Evolutionary conservation across 2,113 vertebrate genomes (phyloP).

Genomic region (Ophthalmolycus amberensis): DNA sequence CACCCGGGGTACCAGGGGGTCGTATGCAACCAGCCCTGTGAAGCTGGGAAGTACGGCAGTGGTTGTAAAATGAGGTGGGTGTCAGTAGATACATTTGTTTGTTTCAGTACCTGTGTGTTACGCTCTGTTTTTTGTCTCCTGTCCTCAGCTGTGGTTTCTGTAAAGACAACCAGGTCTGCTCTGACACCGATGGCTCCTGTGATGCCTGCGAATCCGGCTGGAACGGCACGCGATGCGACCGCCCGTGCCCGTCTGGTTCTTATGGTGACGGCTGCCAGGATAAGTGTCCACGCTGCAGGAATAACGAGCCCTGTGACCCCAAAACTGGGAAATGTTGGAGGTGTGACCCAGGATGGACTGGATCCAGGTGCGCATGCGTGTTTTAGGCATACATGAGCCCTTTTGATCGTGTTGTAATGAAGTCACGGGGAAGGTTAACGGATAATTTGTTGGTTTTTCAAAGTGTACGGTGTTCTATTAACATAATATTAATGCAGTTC

Average conservation of each 20-base stretch:
- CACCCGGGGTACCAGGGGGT: constrained; percentile 84
- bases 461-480: background rate
- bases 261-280: constrained; percentile 86
- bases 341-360: constrained; percentile 90
- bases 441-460: background rate
- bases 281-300: constrained; percentile 86
- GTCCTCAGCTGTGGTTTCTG: constrained; percentile 90
- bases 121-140: background rate
- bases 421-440: background rate
- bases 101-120: background rate
- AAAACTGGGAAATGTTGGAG: constrained; percentile 84
- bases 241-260: constrained; percentile 82
- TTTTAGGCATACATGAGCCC: background rate
- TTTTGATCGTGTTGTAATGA: background rate
- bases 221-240: constrained; percentile 89
- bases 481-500: background rate
- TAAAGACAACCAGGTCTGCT: constrained; percentile 82
- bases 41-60: constrained; percentile 80
- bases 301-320: constrained; percentile 83
- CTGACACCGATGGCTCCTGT: constrained; percentile 86
- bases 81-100: background rate
- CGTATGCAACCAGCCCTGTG: constrained; percentile 85
- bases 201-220: constrained; percentile 89
- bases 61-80: constrained; percentile 87
- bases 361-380: constrained; percentile 80